A percentile compares a stretch with the other conserved stretches of the same genome.
Evolutionary conservation across 2,888 invertebrate genomes (phyloP).

Genomic region (Trilocha varians): DNA sequence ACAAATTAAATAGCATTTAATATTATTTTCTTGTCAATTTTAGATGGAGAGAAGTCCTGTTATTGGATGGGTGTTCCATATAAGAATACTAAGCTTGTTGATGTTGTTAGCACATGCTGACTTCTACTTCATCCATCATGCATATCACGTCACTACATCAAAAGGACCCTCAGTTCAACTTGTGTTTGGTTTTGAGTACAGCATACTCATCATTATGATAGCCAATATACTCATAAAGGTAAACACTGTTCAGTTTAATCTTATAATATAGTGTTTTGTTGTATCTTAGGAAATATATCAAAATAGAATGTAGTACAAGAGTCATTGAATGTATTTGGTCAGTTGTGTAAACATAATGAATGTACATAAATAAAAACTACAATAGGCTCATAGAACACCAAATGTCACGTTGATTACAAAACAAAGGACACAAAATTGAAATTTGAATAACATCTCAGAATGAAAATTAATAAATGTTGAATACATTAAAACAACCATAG

Average conservation of each 20-base stretch:
- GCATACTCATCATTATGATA: slow-evolving; percentile 94
- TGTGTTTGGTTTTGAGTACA: slow-evolving; percentile 99
- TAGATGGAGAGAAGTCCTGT: slow-evolving; percentile 99
- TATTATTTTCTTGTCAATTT: slow-evolving; percentile 12
- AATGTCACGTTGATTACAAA: too few species aligned
- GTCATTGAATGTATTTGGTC: too few species aligned
- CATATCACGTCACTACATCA: slow-evolving; percentile 91
- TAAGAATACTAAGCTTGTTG: slow-evolving; percentile 89
- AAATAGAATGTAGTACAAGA: too few species aligned
- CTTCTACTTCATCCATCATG: slow-evolving; percentile 91
- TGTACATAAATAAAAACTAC: too few species aligned
- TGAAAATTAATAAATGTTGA: too few species aligned
- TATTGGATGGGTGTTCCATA: slow-evolving; percentile 95
- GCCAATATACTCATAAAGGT: slow-evolving; percentile 93
- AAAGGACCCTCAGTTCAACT: slow-evolving; percentile 98
- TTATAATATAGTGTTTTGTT: not conserved
- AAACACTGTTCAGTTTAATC: slow-evolving; percentile 2
- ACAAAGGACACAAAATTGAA: too few species aligned
- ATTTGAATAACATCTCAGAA: too few species aligned
- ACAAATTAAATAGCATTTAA: not conserved
- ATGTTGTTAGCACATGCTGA: slow-evolving; percentile 87
- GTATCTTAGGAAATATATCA: not conserved
- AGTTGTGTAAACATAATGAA: too few species aligned
- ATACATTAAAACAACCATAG: too few species aligned
- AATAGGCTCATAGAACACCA: too few species aligned